Conservation (phyloP, 2,113 vertebrate species). For the Prionailurus bengalensis region DNA sequence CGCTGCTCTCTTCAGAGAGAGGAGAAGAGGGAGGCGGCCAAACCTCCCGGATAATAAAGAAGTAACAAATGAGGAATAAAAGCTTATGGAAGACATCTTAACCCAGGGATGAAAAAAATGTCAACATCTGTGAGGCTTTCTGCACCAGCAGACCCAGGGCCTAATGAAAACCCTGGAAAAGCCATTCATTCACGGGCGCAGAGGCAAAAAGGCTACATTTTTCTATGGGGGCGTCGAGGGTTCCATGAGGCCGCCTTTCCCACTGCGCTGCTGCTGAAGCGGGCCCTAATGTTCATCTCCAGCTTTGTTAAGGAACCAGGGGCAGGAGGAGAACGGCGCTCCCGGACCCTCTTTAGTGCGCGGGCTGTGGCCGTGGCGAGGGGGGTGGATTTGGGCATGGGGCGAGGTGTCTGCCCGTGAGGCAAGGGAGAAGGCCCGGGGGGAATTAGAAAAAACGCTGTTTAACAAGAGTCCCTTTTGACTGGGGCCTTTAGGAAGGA, state of each 20-base stretch:
- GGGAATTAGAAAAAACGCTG: constrained; percentile 88
- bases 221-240: constrained; percentile 89
- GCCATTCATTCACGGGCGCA: constrained; percentile 91
- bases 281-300: constrained; percentile 87
- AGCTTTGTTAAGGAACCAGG: constrained; percentile 87
- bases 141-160: constrained; percentile 88
- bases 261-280: constrained; percentile 91
- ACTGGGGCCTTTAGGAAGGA: constrained; percentile 83
- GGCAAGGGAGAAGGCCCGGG: constrained; percentile 83
- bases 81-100: constrained; percentile 96
- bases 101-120: constrained; percentile 93
- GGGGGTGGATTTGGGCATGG: constrained; percentile 78
- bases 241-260: constrained; percentile 86
- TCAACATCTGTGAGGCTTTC: constrained; percentile 96
- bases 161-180: constrained; percentile 89
- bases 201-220: constrained; percentile 94
- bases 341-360: constrained; percentile 72
- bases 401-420: constrained; percentile 77
- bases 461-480: constrained; percentile 88
- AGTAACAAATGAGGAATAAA: constrained; percentile 95
- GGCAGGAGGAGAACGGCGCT: constrained; percentile 72
- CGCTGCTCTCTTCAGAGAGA: constrained; percentile 92
- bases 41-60: constrained; percentile 92
- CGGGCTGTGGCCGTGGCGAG: constrained; percentile 70
- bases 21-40: constrained; percentile 86